phyloP scores from a whole-genome alignment of 2,888 invertebrate species.

The Trissolcus japonicus region DNA sequence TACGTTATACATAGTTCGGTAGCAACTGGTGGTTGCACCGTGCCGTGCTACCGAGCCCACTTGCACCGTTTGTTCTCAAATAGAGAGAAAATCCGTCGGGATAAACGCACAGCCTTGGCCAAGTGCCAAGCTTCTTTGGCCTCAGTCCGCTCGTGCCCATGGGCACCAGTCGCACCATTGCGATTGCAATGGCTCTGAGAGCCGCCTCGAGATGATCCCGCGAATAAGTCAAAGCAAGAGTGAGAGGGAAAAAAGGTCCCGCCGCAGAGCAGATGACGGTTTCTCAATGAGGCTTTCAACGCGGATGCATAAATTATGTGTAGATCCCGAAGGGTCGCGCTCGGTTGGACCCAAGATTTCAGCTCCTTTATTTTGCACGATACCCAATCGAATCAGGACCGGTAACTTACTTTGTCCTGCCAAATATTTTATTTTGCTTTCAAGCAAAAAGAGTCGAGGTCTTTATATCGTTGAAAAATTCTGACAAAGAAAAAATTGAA shows the following conservation, averaged over 20 bases:
- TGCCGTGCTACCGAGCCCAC: conserved; percentile 69
- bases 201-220: not conserved
- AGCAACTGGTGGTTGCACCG: conserved; percentile 77
- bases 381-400: conserved; percentile 63
- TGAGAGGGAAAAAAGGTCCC: conserved; percentile 18
- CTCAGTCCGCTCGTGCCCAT: conserved; percentile 5
- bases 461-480: conserved; percentile 4
- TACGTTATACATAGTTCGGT: conserved; percentile 63
- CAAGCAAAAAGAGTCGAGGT: not conserved
- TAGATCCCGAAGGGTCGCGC: conserved; percentile 67
- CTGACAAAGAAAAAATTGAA: not conserved
- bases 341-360: conserved; percentile 59
- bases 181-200: conserved; percentile 11
- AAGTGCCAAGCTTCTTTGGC: conserved; percentile 66
- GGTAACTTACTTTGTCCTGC: conserved; percentile 66
- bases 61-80: conserved; percentile 75
- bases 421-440: conserved; percentile 30
- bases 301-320: conserved; percentile 70
- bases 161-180: not conserved
- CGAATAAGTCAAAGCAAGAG: conserved; percentile 10
- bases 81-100: conserved; percentile 73
- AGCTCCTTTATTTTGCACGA: conserved; percentile 44
- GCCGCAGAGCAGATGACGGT: not conserved
- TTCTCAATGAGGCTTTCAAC: conserved; percentile 66
- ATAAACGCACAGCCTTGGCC: conserved; percentile 71